These are phyloP conservation scores for Apeltes quadracus DNA, from an alignment of 2,113 vertebrate species.

Conservation along the genomic window DNA sequence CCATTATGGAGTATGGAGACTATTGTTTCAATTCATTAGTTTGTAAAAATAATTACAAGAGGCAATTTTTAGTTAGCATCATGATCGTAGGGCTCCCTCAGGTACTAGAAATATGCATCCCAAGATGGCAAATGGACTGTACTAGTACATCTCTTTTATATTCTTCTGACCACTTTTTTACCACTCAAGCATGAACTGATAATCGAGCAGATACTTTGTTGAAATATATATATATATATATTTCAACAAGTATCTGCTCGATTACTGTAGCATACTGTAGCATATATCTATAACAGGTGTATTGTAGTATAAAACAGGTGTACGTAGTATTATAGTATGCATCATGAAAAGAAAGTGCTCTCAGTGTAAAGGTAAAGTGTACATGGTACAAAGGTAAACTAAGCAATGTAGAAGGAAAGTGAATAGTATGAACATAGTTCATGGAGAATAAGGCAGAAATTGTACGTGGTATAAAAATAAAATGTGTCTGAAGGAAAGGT, in stretches of 20 bases:
- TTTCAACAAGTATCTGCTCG: too few species aligned
- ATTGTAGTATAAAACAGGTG: background rate
- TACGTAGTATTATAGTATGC: background rate
- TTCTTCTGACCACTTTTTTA: too few species aligned
- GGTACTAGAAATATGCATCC: background rate
- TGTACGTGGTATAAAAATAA: background rate
- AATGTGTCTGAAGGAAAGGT: background rate
- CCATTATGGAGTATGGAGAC: background rate
- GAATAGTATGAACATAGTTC: background rate
- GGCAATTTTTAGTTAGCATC: background rate
- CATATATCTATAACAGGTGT: background rate
- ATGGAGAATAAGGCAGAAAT: background rate
- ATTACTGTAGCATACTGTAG: too few species aligned
- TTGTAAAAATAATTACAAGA: background rate
- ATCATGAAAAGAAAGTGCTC: background rate
- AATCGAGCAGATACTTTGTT: background rate
- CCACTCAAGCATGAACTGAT: background rate
- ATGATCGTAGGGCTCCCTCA: background rate
- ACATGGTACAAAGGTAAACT: background rate
- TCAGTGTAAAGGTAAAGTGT: background rate
- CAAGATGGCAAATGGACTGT: background rate
- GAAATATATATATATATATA: background rate
- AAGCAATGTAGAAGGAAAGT: background rate
- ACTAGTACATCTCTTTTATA: too few species aligned
- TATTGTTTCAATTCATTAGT: background rate